Percentiles rank a stretch among this genome's conserved stretches.
Evolutionary conservation across 2,888 invertebrate genomes (phyloP).

Genomic region (Timandra comae): DNA sequence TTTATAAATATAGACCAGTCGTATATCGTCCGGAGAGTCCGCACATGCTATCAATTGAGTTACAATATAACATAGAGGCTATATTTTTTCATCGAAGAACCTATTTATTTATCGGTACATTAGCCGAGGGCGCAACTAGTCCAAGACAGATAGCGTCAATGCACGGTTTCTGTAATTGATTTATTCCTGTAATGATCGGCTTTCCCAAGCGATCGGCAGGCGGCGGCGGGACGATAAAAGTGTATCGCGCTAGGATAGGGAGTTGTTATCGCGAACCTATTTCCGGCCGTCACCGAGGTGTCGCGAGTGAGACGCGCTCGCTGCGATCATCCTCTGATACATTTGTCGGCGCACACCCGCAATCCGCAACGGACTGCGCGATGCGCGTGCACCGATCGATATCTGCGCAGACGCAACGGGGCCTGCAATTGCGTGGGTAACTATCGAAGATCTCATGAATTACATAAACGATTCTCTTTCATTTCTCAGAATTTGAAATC

Average conservation of each 20-base stretch:
- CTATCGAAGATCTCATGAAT: slow-evolving; percentile 59
- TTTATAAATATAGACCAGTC: too few relatives aligned
- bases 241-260: slow-evolving; percentile 56
- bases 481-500: slow-evolving; percentile 26
- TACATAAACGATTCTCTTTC: slow-evolving; percentile 38
- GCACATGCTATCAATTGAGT: too few relatives aligned
- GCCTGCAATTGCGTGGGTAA: slow-evolving; percentile 48
- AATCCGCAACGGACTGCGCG: slow-evolving; percentile 36
- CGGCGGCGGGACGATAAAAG: slow-evolving; percentile 60
- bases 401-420: slow-evolving; percentile 49
- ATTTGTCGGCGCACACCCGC: slow-evolving; percentile 64
- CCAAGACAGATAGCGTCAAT: slow-evolving; percentile 34
- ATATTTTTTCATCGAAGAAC: too few relatives aligned
- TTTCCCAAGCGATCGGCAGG: slow-evolving; percentile 46
- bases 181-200: slow-evolving; percentile 68
- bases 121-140: slow-evolving; percentile 26
- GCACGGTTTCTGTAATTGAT: slow-evolving; percentile 52
- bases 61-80: too few relatives aligned
- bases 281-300: slow-evolving; percentile 70
- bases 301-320: slow-evolving; percentile 43
- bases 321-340: slow-evolving; percentile 69
- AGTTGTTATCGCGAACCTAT: slow-evolving; percentile 71
- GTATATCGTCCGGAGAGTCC: too few relatives aligned
- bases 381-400: slow-evolving; percentile 50
- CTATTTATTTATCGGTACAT: slow-evolving; percentile 42